Evolutionary conservation across 2,797 vertebrate genomes (phyloP).

Genomic region (Fringilla coelebs): DNA sequence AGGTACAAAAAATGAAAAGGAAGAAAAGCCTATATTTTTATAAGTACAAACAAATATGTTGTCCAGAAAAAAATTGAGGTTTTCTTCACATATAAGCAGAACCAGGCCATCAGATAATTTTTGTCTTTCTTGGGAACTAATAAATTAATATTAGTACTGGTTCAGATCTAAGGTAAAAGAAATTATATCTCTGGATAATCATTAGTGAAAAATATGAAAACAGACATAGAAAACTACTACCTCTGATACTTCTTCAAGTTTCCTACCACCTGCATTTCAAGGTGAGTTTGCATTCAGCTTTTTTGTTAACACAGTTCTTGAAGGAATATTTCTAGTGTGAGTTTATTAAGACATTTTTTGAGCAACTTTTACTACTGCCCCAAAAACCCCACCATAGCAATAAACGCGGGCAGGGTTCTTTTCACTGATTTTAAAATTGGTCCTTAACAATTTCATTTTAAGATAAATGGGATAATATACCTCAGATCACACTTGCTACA

Average conservation of each 20-base stretch:
- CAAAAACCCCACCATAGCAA: rapidly evolving
- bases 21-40: not conserved
- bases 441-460: not conserved
- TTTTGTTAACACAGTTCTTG: not conserved
- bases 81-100: not conserved
- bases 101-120: not conserved
- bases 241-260: not conserved
- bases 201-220: not conserved
- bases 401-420: not conserved
- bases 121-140: not conserved
- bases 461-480: not conserved
- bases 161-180: not conserved
- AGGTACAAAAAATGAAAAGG: not conserved
- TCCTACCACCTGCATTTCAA: not conserved
- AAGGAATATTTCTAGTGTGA: not conserved
- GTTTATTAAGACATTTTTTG: not conserved
- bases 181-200: not conserved
- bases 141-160: not conserved
- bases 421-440: not conserved
- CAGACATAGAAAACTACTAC: not conserved
- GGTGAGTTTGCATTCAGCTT: not conserved
- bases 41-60: not conserved
- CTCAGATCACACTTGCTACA: not conserved
- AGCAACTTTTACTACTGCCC: not conserved
- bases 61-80: not conserved